These are phyloP conservation scores for Netelia inedita DNA, from an alignment of 2,888 invertebrate species.

Conservation along the genomic window DNA sequence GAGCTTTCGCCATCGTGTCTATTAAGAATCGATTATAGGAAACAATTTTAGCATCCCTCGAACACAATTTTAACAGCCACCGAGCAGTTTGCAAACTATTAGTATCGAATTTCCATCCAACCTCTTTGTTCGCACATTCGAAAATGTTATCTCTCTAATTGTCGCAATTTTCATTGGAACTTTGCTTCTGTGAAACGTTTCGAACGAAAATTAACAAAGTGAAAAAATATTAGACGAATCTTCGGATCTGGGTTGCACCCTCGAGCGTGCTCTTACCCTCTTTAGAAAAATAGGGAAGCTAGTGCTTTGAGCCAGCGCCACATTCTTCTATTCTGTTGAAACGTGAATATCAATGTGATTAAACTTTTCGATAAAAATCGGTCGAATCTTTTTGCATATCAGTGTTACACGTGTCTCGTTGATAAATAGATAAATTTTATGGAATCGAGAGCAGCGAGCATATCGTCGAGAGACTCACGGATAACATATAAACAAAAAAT, in stretches of 20 bases:
- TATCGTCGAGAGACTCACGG: not conserved
- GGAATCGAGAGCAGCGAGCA: not conserved
- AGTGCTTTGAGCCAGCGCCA: not conserved
- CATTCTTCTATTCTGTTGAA: not conserved
- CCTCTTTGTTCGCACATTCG: not conserved
- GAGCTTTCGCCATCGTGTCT: not conserved
- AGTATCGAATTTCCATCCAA: not conserved
- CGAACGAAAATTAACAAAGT: too few species aligned
- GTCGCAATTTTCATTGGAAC: constrained; percentile 14
- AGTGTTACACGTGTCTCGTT: not conserved
- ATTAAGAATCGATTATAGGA: constrained; percentile 32
- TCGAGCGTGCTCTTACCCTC: too few species aligned
- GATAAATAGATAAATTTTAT: not conserved
- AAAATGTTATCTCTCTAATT: constrained; percentile 8
- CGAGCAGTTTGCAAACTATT: not conserved
- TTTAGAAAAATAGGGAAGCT: not conserved
- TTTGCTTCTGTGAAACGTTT: too few species aligned
- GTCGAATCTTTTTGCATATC: not conserved
- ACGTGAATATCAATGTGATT: not conserved
- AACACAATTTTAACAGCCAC: constrained; percentile 31
- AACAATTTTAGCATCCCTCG: constrained; percentile 22
- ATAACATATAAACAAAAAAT: not conserved
- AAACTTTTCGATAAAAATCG: not conserved
- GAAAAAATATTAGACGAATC: too few species aligned
- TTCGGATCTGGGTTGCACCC: too few species aligned